A percentile compares a stretch with the other conserved stretches of the same genome.
phyloP scores from a whole-genome alignment of 2,888 invertebrate genomes.

The Dendrolimus pini region DNA sequence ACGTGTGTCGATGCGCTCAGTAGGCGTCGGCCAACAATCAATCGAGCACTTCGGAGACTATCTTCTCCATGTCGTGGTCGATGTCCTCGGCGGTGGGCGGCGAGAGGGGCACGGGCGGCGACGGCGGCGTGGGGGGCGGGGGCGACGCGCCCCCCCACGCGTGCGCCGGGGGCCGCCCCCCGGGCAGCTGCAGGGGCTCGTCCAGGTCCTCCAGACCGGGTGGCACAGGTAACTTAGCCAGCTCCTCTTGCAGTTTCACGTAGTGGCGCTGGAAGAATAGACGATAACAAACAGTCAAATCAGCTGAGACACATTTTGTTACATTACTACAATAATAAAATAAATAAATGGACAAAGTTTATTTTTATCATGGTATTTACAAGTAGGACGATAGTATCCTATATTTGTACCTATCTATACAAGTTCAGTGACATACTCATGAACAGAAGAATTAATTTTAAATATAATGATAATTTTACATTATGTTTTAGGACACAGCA shows the following conservation, averaged over 20 bases:
- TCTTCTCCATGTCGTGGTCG: slow-evolving; percentile 87
- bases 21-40: slow-evolving; percentile 16
- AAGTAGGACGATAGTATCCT: too few relatives aligned
- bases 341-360: too few relatives aligned
- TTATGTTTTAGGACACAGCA: too few relatives aligned
- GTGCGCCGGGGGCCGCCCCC: slow-evolving; percentile 35
- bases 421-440: too few relatives aligned
- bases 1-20: slow-evolving; percentile 1
- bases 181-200: slow-evolving; percentile 71
- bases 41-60: slow-evolving; percentile 79
- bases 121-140: slow-evolving; percentile 39
- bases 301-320: background rate
- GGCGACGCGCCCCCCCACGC: slow-evolving; percentile 45
- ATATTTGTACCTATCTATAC: too few relatives aligned
- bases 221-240: slow-evolving; percentile 88
- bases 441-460: too few relatives aligned
- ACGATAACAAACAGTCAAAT: background rate
- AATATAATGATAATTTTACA: too few relatives aligned
- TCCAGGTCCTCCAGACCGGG: slow-evolving; percentile 83
- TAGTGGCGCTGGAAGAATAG: slow-evolving; percentile 81
- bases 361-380: too few relatives aligned
- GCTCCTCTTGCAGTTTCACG: slow-evolving; percentile 89
- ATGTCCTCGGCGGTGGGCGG: slow-evolving; percentile 69
- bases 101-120: slow-evolving; percentile 13
- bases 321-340: background rate